Base-by-base conservation (phyloP, 2,888 invertebrate species). In the Rhagonycha lutea region DNA sequence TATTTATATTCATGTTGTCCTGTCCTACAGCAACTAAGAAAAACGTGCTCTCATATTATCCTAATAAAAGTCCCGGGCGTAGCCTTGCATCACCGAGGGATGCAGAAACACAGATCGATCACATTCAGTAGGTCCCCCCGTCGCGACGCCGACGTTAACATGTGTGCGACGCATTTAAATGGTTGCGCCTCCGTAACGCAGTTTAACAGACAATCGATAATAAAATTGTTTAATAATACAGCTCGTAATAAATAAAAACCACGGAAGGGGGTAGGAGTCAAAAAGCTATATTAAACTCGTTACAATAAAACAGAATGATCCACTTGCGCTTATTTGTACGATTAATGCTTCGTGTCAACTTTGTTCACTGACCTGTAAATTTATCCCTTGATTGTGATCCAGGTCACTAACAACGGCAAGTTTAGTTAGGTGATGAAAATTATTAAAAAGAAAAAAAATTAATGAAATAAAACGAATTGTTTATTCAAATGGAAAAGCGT, bases 31-130 rank as follows among this genome's bases (percentile, higher is more conserved):
- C 47, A 47, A 47, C 47, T 47, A n/a, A 47, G 2, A 47, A 47
- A 47, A 47, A 47, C 47, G 47, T 47, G 47, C n/a, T 47, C 47
- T 47, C n/a, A n/a, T 47, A 47, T 12, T 47, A 47, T 47, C 47
- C 47, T n/a, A 47, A 47, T 47, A 47, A 47, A 47, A 47, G 47
- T 70, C 69, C 72, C 77, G 80, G 80, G 80, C 76, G 80, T 78
- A 78, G 80, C 78, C 78, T 77, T 80, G 80, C 80, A 80, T 78
- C 78, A 77, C 77, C 77, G 77, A 70, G 71, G 78, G 74, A 75
- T 78, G 78, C 80, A 78, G 76, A 72, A 78, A 23, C 76, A 47
- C 47, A 77, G 77, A 79, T 79, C 79, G 79, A 79, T 79, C 71
- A 78, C 76, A 60, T 73, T 74, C 70, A 74, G 71, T 73, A 70